Conservation (phyloP, 1,140 invertebrate species). For the Procambarus virginalis region DNA sequence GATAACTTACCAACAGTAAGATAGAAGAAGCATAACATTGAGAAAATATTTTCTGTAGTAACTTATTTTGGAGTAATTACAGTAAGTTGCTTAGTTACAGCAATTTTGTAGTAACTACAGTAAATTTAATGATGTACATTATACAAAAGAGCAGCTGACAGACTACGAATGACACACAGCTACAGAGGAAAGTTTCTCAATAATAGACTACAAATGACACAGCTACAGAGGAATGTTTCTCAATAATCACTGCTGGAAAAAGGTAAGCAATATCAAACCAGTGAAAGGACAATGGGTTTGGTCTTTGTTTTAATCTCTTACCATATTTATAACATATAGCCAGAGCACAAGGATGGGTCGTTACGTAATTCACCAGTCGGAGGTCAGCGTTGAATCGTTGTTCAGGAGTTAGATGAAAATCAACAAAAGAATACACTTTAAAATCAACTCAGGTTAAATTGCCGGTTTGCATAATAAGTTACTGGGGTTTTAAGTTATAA, state of each 20-base stretch:
- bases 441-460: slow-evolving; percentile 4
- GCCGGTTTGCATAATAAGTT: background rate
- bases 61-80: background rate
- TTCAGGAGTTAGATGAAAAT: slow-evolving; percentile 13
- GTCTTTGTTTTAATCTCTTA: slow-evolving; percentile 9
- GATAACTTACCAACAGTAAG: too few relatives aligned
- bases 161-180: background rate
- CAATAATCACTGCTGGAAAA: background rate
- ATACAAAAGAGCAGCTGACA: background rate
- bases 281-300: background rate
- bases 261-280: background rate
- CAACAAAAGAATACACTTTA: slow-evolving; percentile 9
- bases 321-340: slow-evolving; percentile 21
- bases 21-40: too few relatives aligned
- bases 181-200: background rate
- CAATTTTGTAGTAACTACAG: background rate
- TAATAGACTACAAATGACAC: background rate
- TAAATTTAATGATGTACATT: background rate
- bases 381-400: background rate
- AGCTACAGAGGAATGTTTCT: too few relatives aligned
- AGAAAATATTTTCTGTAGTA: background rate
- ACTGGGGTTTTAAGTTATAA: background rate
- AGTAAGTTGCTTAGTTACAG: background rate
- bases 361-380: slow-evolving; percentile 26
- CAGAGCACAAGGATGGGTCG: slow-evolving; percentile 16